Conservation (phyloP, 2,888 invertebrate genomes). For the Eudemis profundana region DNA sequence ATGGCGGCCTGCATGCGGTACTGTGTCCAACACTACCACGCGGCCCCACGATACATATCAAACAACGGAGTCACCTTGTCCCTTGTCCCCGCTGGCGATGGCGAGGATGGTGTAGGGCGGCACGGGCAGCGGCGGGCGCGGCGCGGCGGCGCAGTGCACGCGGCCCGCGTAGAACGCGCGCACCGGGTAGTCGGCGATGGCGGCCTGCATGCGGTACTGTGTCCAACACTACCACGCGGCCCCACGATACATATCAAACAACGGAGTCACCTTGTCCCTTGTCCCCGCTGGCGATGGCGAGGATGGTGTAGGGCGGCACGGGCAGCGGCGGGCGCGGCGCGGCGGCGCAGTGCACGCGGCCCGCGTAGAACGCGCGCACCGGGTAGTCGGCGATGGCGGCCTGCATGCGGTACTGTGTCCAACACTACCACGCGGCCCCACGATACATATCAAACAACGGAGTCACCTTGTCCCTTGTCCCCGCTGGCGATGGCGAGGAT, state of each 20-base stretch:
- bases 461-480: conserved; percentile 70
- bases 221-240: conserved; percentile 84
- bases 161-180: conserved; percentile 89
- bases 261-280: conserved; percentile 69
- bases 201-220: conserved; percentile 95
- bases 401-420: conserved; percentile 94
- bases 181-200: conserved; percentile 93
- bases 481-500: conserved; percentile 69
- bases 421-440: no score
- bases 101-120: conserved; percentile 68
- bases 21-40: conserved; percentile 87
- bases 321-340: conserved; percentile 54
- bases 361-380: conserved; percentile 89
- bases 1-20: conserved; percentile 95
- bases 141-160: no score
- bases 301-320: conserved; percentile 67
- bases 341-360: conserved; percentile 72
- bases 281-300: conserved; percentile 69
- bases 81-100: conserved; percentile 70
- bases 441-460: no score
- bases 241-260: no score
- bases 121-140: conserved; percentile 56
- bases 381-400: no score
- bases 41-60: no score
- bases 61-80: conserved; percentile 69